Evolutionary conservation across 2,888 invertebrate genomes (phyloP), one percentile per base, ranked within the genome.

Genomic region (Belgica antarctica): DNA sequence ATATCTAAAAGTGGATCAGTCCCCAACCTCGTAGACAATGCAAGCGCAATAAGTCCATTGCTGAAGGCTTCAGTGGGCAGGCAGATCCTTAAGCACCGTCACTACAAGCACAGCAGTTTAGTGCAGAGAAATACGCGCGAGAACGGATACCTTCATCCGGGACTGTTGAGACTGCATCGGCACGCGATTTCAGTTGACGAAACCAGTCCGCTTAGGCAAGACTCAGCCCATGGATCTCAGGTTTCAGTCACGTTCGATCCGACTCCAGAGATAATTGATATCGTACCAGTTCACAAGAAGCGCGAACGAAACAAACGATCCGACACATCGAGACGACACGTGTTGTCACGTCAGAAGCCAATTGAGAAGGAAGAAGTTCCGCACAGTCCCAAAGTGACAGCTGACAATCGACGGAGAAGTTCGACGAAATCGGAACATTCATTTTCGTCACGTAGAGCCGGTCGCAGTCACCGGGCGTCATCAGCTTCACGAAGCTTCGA

Each of bases 111-210:
- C 79, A 73, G 76, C 72, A 80, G 79, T 70, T 72, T 80, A 57
- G 75, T 79, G 36, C 77, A 79, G 72, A 75, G 79, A 69, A 74
- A 76, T 5, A 77, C 78, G 0, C 73, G 79, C 0, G 85, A 85
- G 1, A 82, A 83, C 72, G 81, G 84, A 0, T 77, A 86, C 46
- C 78, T 88, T 24, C 87, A 86, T 76, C 87, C 88, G 0, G 82
- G 83, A 22, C 78, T 86, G 31, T 82, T 90, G 62, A 87, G 89
- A 70, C 75, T 76, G 12, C 77, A 78, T 71, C 86, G 92, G 78
- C 90, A 92, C 80, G 91, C 92, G 22, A 81, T 92, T 72, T 91
- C 91, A 70, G 90, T 92, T 71, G 92, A 92, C 77, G 90, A 90
- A 79, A 87, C 88, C 1, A 83, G 84, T 76, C 28, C 82, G 79